A percentile compares a stretch with the other conserved stretches of the same genome.
These are phyloP conservation scores for Drosophila ezoana DNA, from an alignment of 2,888 invertebrate species.

Conservation along the genomic window DNA sequence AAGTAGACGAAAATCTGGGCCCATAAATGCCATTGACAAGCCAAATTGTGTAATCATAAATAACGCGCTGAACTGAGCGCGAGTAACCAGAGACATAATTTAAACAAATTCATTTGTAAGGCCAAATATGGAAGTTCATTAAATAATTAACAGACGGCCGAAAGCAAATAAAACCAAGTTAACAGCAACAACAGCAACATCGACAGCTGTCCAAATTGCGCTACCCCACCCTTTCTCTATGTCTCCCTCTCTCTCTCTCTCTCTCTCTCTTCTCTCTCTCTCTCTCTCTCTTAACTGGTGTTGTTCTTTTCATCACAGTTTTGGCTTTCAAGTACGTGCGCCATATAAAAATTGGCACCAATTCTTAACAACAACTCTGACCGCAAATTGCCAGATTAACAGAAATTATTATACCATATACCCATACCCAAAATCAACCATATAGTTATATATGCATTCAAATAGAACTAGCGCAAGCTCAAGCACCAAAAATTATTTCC, in stretches of 20 bases:
- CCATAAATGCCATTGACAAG: conserved; percentile 52
- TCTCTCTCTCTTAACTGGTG: background rate
- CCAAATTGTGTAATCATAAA: conserved; percentile 50
- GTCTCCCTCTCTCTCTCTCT: background rate
- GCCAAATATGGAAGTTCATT: conserved; percentile 65
- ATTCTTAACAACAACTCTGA: conserved; percentile 46
- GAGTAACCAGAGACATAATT: conserved; percentile 12
- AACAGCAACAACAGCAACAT: conserved; percentile 12
- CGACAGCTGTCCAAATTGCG: conserved; percentile 60
- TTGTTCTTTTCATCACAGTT: conserved; percentile 1
- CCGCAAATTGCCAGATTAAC: conserved; percentile 62
- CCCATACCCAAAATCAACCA: background rate
- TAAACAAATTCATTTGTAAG: conserved; percentile 54
- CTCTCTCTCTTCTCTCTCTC: background rate
- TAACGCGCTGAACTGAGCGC: conserved; percentile 16
- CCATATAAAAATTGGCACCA: conserved; percentile 60
- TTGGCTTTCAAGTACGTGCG: conserved; percentile 52
- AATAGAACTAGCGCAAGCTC: conserved; percentile 35
- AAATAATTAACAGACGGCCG: conserved; percentile 47
- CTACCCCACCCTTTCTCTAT: background rate
- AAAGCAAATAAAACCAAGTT: conserved; percentile 31
- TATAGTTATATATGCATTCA: background rate
- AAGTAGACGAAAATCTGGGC: conserved; percentile 49
- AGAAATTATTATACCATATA: conserved; percentile 36
- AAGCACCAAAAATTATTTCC: conserved; percentile 56